Evolutionary conservation across 2,888 invertebrate genomes (phyloP).

Genomic region (Plemyria rubiginata): DNA sequence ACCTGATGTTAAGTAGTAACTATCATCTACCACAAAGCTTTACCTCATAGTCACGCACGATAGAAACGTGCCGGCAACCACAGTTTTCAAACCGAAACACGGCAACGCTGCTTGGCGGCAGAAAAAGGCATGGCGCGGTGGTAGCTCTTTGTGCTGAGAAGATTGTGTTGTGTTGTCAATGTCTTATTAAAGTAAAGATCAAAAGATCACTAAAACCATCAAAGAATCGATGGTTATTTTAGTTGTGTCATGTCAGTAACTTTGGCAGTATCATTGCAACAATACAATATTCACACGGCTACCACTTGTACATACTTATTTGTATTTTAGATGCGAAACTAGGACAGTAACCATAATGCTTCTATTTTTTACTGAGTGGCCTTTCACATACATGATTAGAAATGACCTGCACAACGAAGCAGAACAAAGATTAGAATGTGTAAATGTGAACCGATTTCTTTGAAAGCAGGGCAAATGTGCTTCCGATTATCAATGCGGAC

Average conservation of each 20-base stretch:
- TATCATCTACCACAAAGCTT: too few relatives aligned
- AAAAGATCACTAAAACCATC: conserved; percentile 13
- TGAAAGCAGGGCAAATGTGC: not conserved
- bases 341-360: conserved; percentile 26
- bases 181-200: conserved; percentile 1
- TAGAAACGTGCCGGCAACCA: too few relatives aligned
- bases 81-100: too few relatives aligned
- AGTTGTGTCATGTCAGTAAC: conserved; percentile 26
- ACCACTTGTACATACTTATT: conserved; percentile 24
- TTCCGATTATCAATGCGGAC: conserved; percentile 11
- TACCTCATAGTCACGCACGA: too few relatives aligned
- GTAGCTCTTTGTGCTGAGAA: too few relatives aligned
- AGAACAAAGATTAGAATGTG: not conserved
- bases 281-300: conserved; percentile 12
- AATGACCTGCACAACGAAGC: conserved; percentile 26
- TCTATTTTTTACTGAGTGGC: conserved; percentile 18
- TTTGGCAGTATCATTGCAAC: conserved; percentile 22
- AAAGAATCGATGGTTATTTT: conserved; percentile 15
- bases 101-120: too few relatives aligned
- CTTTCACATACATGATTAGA: conserved; percentile 37
- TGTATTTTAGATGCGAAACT: conserved; percentile 27
- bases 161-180: too few relatives aligned
- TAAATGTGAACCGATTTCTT: not conserved
- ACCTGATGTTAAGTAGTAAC: too few relatives aligned
- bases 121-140: too few relatives aligned